Percentiles rank a stretch among this genome's conserved stretches.
These are phyloP conservation scores for Callipepla californica DNA, from an alignment of 2,113 vertebrate genomes.

Conservation along the genomic window DNA sequence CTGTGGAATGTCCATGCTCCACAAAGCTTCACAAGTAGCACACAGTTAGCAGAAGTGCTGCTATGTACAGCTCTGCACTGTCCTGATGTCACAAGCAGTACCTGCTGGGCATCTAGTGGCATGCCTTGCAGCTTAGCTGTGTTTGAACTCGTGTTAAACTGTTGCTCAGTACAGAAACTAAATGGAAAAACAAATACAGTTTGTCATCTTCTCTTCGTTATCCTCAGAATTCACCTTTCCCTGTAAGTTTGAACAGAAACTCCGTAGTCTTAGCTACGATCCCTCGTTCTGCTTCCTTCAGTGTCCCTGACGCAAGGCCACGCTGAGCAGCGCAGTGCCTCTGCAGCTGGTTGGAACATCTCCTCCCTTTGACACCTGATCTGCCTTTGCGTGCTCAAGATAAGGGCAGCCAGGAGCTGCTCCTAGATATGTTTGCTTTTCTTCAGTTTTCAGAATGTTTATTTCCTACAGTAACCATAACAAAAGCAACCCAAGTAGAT, in stretches of 20 bases:
- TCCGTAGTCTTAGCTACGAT: not conserved
- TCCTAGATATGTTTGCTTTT: not conserved
- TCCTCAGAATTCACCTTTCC: not conserved
- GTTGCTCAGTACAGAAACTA: not conserved
- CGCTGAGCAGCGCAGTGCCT: rapidly evolving
- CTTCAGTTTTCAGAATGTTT: not conserved
- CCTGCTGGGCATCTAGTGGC: not conserved
- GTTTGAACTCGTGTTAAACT: not conserved
- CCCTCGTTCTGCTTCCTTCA: not conserved
- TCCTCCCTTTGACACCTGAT: not conserved
- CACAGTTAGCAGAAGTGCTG: not conserved
- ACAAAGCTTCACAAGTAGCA: not conserved
- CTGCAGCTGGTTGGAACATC: not conserved
- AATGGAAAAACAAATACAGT: not conserved
- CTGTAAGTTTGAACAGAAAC: not conserved
- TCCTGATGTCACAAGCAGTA: not conserved
- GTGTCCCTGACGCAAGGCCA: not conserved
- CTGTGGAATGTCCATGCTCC: not conserved
- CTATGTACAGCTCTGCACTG: not conserved
- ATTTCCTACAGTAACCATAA: not conserved
- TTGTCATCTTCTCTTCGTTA: not conserved
- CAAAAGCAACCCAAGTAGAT: not conserved
- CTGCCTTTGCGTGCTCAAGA: not conserved
- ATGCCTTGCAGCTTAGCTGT: not conserved
- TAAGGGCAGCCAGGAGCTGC: not conserved